Percentiles rank a stretch among this genome's conserved stretches.
Conservation (phyloP, 2,888 invertebrate species). For the Synergus laeviventris region DNA sequence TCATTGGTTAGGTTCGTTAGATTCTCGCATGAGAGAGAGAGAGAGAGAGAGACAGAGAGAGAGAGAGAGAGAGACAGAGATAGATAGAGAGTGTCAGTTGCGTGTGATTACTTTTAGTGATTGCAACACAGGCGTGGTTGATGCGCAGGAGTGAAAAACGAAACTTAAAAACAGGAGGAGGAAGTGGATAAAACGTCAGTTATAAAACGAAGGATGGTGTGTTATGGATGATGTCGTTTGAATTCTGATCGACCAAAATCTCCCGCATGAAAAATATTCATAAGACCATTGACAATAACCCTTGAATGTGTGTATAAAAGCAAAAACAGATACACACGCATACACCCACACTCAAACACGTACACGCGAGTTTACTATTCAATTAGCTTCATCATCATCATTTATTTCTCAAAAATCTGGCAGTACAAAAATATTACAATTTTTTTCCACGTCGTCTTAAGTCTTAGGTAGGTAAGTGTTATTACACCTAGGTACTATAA, state of each 20-base stretch:
- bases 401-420: slow-evolving; percentile 69
- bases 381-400: slow-evolving; percentile 50
- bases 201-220: slow-evolving; percentile 29
- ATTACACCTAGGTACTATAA: slow-evolving; percentile 56
- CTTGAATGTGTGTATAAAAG: slow-evolving; percentile 37
- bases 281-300: slow-evolving; percentile 32
- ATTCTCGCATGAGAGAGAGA: slow-evolving; percentile 28
- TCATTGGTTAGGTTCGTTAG: slow-evolving; percentile 52
- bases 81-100: slow-evolving; percentile 35
- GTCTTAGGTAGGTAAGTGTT: slow-evolving; percentile 58
- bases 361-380: slow-evolving; percentile 49
- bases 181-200: slow-evolving; percentile 15
- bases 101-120: slow-evolving; percentile 42
- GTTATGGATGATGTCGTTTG: slow-evolving; percentile 34
- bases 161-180: slow-evolving; percentile 8
- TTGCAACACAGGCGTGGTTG: slow-evolving; percentile 40
- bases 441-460: slow-evolving; percentile 59
- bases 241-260: slow-evolving; percentile 20
- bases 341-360: slow-evolving; percentile 50
- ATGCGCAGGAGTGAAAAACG: slow-evolving; percentile 34
- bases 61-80: slow-evolving; percentile 21
- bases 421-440: slow-evolving; percentile 74
- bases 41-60: slow-evolving; percentile 13
- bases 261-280: slow-evolving; percentile 23
- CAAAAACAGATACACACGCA: slow-evolving; percentile 48